Evolutionary conservation across 2,113 vertebrate species (phyloP).

Genomic region (Excalfactoria chinensis): DNA sequence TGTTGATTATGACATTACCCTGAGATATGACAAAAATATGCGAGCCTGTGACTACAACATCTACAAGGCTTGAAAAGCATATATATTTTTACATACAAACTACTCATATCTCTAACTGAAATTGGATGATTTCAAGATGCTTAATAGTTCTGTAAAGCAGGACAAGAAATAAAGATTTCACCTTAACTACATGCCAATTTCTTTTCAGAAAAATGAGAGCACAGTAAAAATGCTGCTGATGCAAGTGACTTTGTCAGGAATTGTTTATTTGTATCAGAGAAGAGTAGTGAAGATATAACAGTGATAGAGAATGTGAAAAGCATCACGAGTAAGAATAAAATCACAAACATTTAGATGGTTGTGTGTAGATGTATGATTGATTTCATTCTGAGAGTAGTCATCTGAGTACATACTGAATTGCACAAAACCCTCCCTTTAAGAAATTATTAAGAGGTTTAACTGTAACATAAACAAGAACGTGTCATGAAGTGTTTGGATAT

Average conservation of each 20-base stretch:
- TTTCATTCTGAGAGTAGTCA: not conserved
- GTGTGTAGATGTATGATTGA: not conserved
- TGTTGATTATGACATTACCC: not conserved
- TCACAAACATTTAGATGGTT: not conserved
- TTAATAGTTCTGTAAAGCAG: not conserved
- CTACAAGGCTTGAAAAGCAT: not conserved
- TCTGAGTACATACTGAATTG: not conserved
- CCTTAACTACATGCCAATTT: not conserved
- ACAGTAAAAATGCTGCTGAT: not conserved
- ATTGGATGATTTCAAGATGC: not conserved
- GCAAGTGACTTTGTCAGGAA: not conserved
- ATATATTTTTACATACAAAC: not conserved
- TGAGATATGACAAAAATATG: not conserved
- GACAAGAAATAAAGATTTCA: not conserved
- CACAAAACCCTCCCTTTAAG: not conserved
- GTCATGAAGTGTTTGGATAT: constrained; percentile 16
- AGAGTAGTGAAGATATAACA: not conserved
- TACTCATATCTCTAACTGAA: not conserved
- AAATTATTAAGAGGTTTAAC: constrained; percentile 28
- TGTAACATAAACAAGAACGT: constrained; percentile 18
- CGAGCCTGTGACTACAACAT: not conserved
- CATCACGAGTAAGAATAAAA: not conserved
- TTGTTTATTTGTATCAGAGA: not conserved
- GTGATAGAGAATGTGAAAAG: not conserved
- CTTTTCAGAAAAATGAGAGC: not conserved